These are phyloP conservation scores for Jaculus jaculus DNA, from an alignment of 2,113 vertebrate genomes.

Conservation along the genomic window DNA sequence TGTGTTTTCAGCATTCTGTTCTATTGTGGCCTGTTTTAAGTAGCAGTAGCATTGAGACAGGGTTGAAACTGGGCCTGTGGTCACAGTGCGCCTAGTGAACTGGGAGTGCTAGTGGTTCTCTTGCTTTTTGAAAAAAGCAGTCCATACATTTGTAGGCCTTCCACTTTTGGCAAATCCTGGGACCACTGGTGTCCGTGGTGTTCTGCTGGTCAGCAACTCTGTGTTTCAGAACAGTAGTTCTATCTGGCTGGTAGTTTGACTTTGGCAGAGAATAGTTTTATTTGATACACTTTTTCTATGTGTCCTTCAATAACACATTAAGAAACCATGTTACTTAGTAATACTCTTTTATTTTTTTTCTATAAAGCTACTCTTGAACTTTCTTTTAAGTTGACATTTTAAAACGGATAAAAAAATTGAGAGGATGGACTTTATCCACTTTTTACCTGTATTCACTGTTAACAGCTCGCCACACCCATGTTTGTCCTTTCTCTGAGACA, in stretches of 20 bases:
- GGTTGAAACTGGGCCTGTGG: neutral
- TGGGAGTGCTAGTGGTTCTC: neutral
- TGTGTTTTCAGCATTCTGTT: constrained; percentile 50
- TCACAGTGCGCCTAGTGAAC: neutral
- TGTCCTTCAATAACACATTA: neutral
- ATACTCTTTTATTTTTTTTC: neutral
- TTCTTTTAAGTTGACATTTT: constrained; percentile 38
- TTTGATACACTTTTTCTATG: neutral
- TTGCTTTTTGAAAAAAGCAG: constrained; percentile 5
- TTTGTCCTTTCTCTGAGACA: neutral
- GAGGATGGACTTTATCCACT: neutral
- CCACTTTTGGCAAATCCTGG: neutral
- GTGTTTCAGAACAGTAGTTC: neutral
- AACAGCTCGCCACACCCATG: neutral
- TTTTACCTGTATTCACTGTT: neutral
- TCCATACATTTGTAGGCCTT: neutral
- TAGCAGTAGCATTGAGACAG: neutral
- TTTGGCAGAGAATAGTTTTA: constrained; percentile 21
- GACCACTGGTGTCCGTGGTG: neutral
- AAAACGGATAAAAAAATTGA: neutral
- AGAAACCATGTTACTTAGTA: neutral
- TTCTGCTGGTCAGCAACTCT: neutral
- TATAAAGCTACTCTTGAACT: neutral
- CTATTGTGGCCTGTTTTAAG: neutral
- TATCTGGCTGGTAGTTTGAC: neutral